Conservation (phyloP, 1,140 invertebrate species). For the Aphidius gifuensis region DNA sequence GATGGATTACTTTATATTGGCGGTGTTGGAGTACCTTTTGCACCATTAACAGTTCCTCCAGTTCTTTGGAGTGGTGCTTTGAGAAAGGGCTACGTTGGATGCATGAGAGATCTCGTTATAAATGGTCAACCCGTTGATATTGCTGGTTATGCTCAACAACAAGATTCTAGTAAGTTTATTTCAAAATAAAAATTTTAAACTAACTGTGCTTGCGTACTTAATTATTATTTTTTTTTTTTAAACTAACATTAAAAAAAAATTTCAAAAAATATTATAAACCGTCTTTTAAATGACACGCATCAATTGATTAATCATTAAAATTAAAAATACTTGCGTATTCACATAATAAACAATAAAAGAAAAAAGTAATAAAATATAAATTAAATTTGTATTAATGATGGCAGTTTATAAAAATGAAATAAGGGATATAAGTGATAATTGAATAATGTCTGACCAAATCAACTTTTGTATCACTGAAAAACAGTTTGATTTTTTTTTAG, state of each 20-base stretch:
- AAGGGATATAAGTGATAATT: too few species aligned
- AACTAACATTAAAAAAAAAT: too few species aligned
- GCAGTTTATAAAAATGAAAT: too few species aligned
- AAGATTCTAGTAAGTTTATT: conserved; percentile 73
- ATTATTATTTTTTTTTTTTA: background rate
- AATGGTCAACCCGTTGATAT: conserved; percentile 92
- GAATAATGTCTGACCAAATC: too few species aligned
- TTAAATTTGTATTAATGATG: too few species aligned
- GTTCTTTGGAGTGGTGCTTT: conserved; percentile 89
- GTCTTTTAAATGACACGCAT: too few species aligned
- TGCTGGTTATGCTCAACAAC: conserved; percentile 81
- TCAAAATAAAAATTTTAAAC: background rate
- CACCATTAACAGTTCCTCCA: conserved; percentile 72
- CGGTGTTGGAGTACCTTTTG: conserved; percentile 74
- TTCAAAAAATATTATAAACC: too few species aligned
- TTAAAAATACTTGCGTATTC: too few species aligned
- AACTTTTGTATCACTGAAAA: too few species aligned
- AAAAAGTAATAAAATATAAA: conserved; percentile 8
- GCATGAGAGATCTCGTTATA: conserved; percentile 87
- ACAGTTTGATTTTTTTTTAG: too few species aligned
- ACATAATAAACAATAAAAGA: too few species aligned
- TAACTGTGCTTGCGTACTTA: background rate
- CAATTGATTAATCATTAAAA: too few species aligned
- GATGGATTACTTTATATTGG: conserved; percentile 89
- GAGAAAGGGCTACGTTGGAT: conserved; percentile 90